Evolutionary conservation across 92 coral and sea anemone genomes (phyloP).

Genomic region (Micromussa lordhowensis): DNA sequence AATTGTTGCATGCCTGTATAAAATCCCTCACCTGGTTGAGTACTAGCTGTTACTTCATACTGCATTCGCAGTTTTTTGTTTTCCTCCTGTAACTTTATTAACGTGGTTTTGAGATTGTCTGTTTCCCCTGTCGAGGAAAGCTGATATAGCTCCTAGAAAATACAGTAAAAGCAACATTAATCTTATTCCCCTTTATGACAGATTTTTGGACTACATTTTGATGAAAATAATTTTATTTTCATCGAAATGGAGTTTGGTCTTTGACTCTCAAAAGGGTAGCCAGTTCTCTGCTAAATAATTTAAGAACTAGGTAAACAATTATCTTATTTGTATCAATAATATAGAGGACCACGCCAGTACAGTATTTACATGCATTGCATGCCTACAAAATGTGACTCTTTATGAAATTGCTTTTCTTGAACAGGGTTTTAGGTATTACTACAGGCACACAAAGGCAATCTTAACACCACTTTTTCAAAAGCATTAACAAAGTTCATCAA

Average conservation of each 20-base stretch:
- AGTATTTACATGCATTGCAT: not conserved
- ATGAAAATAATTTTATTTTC: no score
- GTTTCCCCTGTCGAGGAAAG: slow-evolving; percentile 67
- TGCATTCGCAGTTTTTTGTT: slow-evolving; percentile 79
- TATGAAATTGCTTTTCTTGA: not conserved
- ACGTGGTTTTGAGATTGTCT: slow-evolving; percentile 71
- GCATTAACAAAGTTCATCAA: no score
- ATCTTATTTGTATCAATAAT: no score
- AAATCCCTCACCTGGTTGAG: slow-evolving; percentile 65
- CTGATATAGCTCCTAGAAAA: slow-evolving; percentile 79
- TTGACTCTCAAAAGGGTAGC: not conserved
- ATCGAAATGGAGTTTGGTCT: not conserved
- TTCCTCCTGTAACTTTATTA: slow-evolving; percentile 82
- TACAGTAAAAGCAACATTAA: not conserved
- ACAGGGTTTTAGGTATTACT: not conserved
- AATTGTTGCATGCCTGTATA: not conserved
- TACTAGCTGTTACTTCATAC: slow-evolving; percentile 63
- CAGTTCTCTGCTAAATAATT: not conserved
- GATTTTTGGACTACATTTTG: no score
- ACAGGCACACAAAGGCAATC: no score
- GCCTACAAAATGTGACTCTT: not conserved
- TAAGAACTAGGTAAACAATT: no score
- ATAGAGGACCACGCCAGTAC: not conserved
- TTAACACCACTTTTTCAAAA: no score
- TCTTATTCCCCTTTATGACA: no score